Evolutionary conservation across 1,140 invertebrate species (phyloP).

Genomic region (Drosophila erecta): DNA sequence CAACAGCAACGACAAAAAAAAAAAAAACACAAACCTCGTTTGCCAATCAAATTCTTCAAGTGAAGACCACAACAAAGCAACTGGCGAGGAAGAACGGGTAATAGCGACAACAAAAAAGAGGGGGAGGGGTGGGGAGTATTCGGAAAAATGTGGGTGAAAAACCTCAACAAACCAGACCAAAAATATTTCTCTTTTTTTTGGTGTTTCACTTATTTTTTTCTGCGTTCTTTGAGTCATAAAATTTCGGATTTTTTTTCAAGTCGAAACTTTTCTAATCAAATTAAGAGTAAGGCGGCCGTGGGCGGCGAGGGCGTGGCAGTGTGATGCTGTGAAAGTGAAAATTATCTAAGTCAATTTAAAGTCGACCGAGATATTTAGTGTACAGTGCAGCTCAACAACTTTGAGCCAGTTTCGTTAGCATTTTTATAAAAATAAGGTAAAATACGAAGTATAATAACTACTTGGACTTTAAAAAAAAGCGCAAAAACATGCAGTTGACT

Average conservation of each 20-base stretch:
- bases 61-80: conserved; percentile 48
- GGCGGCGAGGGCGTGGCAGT: conserved; percentile 20
- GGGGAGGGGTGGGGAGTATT: conserved; percentile 2
- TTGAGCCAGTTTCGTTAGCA: neutral
- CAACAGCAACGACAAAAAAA: conserved; percentile 4
- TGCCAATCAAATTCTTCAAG: conserved; percentile 53
- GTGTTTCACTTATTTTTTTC: conserved; percentile 1
- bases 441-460: neutral
- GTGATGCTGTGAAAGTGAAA: conserved; percentile 59
- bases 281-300: conserved; percentile 65
- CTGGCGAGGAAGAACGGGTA: conserved; percentile 22
- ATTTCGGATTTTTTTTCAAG: conserved; percentile 26
- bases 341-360: conserved; percentile 74
- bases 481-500: neutral
- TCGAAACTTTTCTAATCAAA: conserved; percentile 79
- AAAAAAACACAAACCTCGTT: conserved; percentile 36
- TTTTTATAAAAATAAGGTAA: neutral
- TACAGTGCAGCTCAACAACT: conserved; percentile 8
- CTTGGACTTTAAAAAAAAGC: no score
- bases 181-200: conserved; percentile 22
- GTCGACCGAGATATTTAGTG: neutral
- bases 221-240: conserved; percentile 22
- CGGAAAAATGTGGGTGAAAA: conserved; percentile 8
- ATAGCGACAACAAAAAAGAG: conserved; percentile 7
- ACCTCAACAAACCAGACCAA: conserved; percentile 30